phyloP scores from a whole-genome alignment of 2,888 invertebrate species.

The Caprella mutica region DNA sequence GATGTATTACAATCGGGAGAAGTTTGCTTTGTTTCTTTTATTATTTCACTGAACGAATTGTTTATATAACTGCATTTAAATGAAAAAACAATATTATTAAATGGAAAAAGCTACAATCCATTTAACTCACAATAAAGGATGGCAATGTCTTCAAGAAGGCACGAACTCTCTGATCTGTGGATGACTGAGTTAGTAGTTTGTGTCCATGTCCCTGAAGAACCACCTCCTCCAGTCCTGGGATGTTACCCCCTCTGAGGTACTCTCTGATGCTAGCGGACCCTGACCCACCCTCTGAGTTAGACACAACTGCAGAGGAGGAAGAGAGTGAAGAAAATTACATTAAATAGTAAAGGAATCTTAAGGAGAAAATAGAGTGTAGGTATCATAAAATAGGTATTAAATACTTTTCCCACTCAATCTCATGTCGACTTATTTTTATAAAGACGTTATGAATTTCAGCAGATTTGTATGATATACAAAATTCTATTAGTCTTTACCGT shows the following conservation, averaged over 20 bases:
- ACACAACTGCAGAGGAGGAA: conserved; percentile 14
- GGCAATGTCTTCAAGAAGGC: conserved; percentile 56
- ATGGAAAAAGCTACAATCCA: background rate
- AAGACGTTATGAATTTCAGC: too few species aligned
- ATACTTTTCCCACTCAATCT: too few species aligned
- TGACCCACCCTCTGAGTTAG: background rate
- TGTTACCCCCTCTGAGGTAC: conserved; percentile 55
- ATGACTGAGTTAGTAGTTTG: conserved; percentile 59
- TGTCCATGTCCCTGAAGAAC: conserved; percentile 80
- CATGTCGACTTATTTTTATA: too few species aligned
- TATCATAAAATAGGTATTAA: too few species aligned
- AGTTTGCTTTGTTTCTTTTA: too few species aligned
- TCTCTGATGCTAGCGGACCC: conserved; percentile 43
- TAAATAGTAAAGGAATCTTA: too few species aligned
- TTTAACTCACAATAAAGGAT: conserved; percentile 51
- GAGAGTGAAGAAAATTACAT: too few species aligned
- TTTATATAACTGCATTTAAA: background rate
- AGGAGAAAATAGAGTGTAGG: too few species aligned
- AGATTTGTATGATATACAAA: too few species aligned
- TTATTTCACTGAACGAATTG: too few species aligned
- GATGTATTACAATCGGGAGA: too few species aligned
- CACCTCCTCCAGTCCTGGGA: conserved; percentile 78
- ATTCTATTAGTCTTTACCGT: too few species aligned
- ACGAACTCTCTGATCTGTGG: conserved; percentile 50
- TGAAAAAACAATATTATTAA: background rate